Percentiles rank a stretch among this genome's conserved stretches.
Conservation (phyloP, 2,113 vertebrate genomes). For the Syngnathus typhle region DNA sequence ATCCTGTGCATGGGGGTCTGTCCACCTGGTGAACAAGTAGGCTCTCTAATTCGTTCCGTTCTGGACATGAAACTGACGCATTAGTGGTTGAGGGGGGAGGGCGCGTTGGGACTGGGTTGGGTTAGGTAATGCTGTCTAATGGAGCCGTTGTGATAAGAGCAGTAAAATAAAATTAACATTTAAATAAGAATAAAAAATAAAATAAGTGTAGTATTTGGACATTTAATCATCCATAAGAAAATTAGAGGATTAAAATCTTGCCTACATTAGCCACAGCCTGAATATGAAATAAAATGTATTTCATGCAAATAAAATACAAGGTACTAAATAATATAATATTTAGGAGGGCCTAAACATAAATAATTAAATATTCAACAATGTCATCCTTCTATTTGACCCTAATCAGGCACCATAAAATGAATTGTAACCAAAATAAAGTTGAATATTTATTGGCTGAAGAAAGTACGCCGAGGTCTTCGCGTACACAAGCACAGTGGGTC, state of each 20-base stretch:
- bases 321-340: too few relatives aligned
- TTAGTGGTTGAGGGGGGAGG: not conserved
- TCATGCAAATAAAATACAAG: not conserved
- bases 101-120: not conserved
- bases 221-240: not conserved
- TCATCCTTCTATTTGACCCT: not conserved
- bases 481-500: conserved; percentile 13
- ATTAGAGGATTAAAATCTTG: not conserved
- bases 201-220: not conserved
- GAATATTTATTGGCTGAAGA: not conserved
- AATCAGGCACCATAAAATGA: not conserved
- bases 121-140: too few relatives aligned
- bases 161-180: too few relatives aligned
- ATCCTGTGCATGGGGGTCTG: not conserved
- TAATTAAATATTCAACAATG: not conserved
- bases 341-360: too few relatives aligned
- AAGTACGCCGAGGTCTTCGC: not conserved
- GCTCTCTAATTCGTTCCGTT: not conserved
- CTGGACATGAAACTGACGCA: not conserved
- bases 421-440: not conserved
- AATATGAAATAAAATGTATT: not conserved
- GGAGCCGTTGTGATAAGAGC: too few relatives aligned
- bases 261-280: not conserved
- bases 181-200: not conserved
- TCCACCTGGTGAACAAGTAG: conserved; percentile 32